Base-by-base conservation (phyloP, 2,113 vertebrate genomes). In the Caloenas nicobarica region DNA sequence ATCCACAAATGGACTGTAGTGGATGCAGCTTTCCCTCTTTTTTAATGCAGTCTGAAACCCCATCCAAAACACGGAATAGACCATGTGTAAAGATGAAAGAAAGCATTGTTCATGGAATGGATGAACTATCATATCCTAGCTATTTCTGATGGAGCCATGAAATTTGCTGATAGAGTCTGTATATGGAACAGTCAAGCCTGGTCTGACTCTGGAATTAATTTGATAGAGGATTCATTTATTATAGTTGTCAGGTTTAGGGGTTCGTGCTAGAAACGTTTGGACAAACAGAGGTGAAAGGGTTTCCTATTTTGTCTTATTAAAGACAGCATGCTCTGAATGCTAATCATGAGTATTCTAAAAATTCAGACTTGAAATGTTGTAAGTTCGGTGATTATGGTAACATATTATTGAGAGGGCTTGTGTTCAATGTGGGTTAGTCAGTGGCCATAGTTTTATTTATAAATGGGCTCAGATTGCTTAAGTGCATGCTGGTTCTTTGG, bases 401-500 rank as follows among this genome's bases (percentile, higher is more conserved):
- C 16, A 53, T 44, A 3, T 7, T 54, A 4, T 16, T 58, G 56
- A 80, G 25, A 54, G 31, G 33, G 17, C 4, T 82, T 83, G 46
- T 14, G n/a, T 62, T 50, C 33, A 25, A 0, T 22, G 1, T 34
- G 40, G n/a, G 15, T 83, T 73, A 58, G 34, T 50, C 44, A 65
- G 48, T 64, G 51, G 29, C 21, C 42, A 3, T 25, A 18, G 23
- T 60, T 89, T 74, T 26, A 44, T 71, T 89, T 72, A 40, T 53
- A 71, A 60, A 31, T 24, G n/a, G n/a, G 40, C 58, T 86, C n/a
- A 58, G 61, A 42, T 60, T 69, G 16, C 31, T 70, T 56, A 70
- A 58, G 25, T 2, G 1, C 0, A 0, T 65, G 25, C 51, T 73
- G 68, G 2, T 83, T 94, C 54, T 70, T 34, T 84, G 31, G 16